Base-by-base conservation (phyloP, 1,140 invertebrate genomes). In the Hycleus cichorii region DNA sequence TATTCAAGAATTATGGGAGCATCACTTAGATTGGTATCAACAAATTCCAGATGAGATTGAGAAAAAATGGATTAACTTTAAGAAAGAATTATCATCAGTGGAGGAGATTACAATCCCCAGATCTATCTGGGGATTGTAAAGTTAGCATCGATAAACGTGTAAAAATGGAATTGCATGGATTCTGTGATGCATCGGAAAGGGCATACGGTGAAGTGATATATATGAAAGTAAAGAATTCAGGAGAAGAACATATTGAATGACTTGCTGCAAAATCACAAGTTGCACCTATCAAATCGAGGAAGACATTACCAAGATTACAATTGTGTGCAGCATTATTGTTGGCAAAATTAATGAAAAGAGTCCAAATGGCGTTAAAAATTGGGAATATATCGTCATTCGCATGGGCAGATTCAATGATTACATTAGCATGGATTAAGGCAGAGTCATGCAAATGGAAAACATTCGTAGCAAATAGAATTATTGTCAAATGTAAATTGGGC, bases 321-420 rank as follows among this genome's bases (percentile, higher is more conserved):
- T 42, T 67, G 12, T 60, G 58, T 27, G 70, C 65, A 0, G 62
- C 65, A 5, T 9, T 47, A n/a, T 38, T 69, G 7, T 47, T 67
- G 2, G 42, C 64, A 4, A 42, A 62, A 32, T 48, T 66, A 27
- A n/a, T 56, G 5, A 43, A 32, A 46, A 67, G 44, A 11, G 40
- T 64, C 8, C 18, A 53, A 42, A 24, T 39, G 2, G 10, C 52
- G 10, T 12, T 66, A 5, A 46, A 61, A 5, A 39, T 58, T 7
- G 8, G 44, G 5, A 47, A 60, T 44, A 25, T 44, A 1, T 47
- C 68, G 4, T 25, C 44, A 6, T 58, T 38, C 45, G 71, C 70
- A 58, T 77, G 75, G 72, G 69, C 66, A 2, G 73, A 78, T 54
- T 76, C 74, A 2, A 74, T 69, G 0, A 70, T 76, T 1, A 72